These are phyloP conservation scores for Eledona agricola DNA, from an alignment of 2,888 invertebrate genomes.

Conservation along the genomic window DNA sequence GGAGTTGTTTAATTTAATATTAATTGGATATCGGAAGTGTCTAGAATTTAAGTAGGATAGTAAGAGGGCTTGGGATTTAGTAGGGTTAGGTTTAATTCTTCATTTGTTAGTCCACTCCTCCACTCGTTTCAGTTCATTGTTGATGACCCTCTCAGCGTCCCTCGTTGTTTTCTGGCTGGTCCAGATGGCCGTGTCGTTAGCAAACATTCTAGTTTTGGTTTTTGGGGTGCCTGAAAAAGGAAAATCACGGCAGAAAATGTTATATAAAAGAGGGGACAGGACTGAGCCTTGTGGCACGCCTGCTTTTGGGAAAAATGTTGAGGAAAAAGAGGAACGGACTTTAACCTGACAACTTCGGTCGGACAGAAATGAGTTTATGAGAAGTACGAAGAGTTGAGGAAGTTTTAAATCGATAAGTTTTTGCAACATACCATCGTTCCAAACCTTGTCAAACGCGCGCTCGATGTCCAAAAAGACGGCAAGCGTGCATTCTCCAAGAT, in stretches of 20 bases:
- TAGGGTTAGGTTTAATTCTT: constrained; percentile 7
- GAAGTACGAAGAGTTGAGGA: not conserved
- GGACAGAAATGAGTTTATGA: constrained; percentile 17
- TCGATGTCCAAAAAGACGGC: constrained; percentile 42
- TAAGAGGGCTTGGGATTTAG: constrained; percentile 13
- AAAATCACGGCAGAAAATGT: constrained; percentile 14
- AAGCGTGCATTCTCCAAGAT: constrained; percentile 12
- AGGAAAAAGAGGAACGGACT: constrained; percentile 5
- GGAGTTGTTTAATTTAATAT: not conserved
- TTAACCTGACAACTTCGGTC: constrained; percentile 8
- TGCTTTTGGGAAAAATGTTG: too few species aligned
- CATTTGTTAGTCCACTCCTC: constrained; percentile 8
- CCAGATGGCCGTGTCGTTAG: constrained; percentile 28
- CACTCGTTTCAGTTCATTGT: not conserved
- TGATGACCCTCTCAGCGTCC: too few species aligned
- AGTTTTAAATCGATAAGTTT: constrained; percentile 34
- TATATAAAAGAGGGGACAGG: constrained; percentile 16
- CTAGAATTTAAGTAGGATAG: not conserved
- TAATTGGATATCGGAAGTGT: not conserved
- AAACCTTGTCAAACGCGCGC: constrained; percentile 34
- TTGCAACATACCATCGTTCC: constrained; percentile 41
- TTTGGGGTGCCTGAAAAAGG: constrained; percentile 1
- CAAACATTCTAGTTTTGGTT: constrained; percentile 13
- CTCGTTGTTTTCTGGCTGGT: constrained; percentile 1
- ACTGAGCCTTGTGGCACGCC: constrained; percentile 26